Evolutionary conservation across 2,797 vertebrate species (phyloP), one percentile per base, ranked within the genome.

Genomic region (Melanotaenia boesemani): DNA sequence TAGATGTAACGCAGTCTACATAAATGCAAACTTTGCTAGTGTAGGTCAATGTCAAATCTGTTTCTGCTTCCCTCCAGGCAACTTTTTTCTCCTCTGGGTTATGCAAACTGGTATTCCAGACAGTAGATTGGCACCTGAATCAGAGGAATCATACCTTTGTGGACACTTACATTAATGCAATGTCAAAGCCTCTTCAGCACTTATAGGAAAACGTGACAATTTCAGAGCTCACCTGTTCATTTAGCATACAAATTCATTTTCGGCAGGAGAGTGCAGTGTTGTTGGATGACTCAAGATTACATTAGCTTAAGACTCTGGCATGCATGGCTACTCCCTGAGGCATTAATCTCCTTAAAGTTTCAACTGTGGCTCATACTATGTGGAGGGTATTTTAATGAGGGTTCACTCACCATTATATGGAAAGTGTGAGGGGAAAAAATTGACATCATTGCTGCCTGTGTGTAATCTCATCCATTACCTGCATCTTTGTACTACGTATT

Each of bases 61-160:
- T 75, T 82, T 81, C 83, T 60, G n/a, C 62, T n/a, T 86, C 86
- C 81, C 70, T 10, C 26, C 78, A 78, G 79, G 71, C 68, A 80
- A 69, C 75, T 85, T 74, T 88, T 86, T 90, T 82, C 76, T 81
- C 71, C 77, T 70, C 59, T 30, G 74, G 84, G 59, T 84, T 83
- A 64, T 66, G 63, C 69, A 81, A 48, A 74, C 81, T 84, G 80
- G 67, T 85, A 59, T 86, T 84, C 75, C 76, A 63, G 87, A 84
- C 86, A 77, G 85, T 54, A 88, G 91, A 93, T 86, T 91, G 90
- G 84, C 88, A 89, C 80, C 84, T 70, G 87, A 86, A 88, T 86
- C 83, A 79, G 81, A 80, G 76, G 89, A 90, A 88, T 91, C 89
- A 88, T 76, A 90, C 85, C 84, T 87, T 80, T 86, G 84, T 75